Conservation (phyloP, 1,140 invertebrate species). For the Hypsibius dujardini region DNA sequence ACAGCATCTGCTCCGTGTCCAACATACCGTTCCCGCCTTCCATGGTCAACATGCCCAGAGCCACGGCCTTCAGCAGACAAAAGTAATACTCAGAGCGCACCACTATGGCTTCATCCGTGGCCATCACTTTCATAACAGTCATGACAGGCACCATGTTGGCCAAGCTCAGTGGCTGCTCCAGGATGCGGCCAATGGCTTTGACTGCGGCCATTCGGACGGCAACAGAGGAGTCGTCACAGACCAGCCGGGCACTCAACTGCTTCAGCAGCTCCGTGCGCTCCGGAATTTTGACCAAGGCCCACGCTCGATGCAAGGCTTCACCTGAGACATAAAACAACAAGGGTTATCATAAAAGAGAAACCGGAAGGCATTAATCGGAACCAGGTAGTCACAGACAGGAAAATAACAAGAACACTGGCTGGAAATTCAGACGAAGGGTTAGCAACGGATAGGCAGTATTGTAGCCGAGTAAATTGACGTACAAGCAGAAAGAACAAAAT, state of each 20-base stretch:
- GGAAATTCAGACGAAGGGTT: no score
- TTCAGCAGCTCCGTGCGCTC: neutral
- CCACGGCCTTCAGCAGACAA: neutral
- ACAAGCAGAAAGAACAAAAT: no score
- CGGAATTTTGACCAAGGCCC: neutral
- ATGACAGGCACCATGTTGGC: neutral
- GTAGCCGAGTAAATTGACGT: no score
- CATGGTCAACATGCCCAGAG: neutral
- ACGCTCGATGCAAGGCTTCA: neutral
- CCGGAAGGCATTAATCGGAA: no score
- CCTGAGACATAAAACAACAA: neutral
- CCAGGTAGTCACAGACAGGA: no score
- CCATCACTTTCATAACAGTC: neutral
- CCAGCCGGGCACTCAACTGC: neutral
- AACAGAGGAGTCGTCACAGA: neutral
- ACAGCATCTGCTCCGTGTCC: neutral
- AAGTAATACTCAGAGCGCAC: constrained; percentile 1
- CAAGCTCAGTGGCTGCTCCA: neutral
- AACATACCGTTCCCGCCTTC: neutral
- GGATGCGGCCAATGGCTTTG: neutral
- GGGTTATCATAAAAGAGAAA: no score
- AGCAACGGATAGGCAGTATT: no score
- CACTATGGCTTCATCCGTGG: neutral
- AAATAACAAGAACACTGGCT: no score
- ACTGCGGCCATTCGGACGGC: neutral